Evolutionary conservation across 2,888 invertebrate genomes (phyloP), one percentile per base, ranked within the genome.

Genomic region (Mythimna pallens): DNA sequence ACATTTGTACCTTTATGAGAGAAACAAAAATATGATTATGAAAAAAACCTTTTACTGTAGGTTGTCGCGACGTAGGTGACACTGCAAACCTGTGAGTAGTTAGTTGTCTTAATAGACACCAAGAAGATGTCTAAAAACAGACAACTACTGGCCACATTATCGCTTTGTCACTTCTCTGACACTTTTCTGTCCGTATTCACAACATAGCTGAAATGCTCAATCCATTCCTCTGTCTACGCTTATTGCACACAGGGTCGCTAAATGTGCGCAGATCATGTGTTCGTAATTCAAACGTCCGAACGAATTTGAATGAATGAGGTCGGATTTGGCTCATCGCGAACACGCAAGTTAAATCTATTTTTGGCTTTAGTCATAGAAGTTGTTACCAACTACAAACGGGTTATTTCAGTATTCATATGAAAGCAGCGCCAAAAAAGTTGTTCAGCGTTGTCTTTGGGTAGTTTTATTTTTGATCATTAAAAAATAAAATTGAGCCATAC

Each of bases 271-370:
- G 63, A 59, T 59, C 71, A 58, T 69, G 65, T 57, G 63, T 73
- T 69, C 68, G 72, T 66, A 57, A 69, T 65, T 92, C 89, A 68
- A 93, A 91, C n/a, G 66, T 72, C 71, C 63, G 58, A 72, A 67
- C 17, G 30, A 65, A 76, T 71, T 73, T 76, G 76, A 81, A 81
- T 83, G 79, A 85, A 83, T 77, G 83, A 77, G 85, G 81, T 84
- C 81, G 75, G 58, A 78, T 81, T 74, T 75, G 61, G 64, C 72
- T 80, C 71, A 66, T 64, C 72, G 64, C 43, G 64, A 84, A 63
- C 85, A 80, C 80, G 71, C 70, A 71, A 65, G 62, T 74, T 63
- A 63, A 70, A 74, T 75, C 75, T 76, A 81, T 76, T 74, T 73
- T 63, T 63, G 69, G 68, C 55, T 69, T 55, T 30, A 81, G 63